Evolutionary conservation across 2,888 invertebrate species (phyloP).

Genomic region (Monochamus alternatus): DNA sequence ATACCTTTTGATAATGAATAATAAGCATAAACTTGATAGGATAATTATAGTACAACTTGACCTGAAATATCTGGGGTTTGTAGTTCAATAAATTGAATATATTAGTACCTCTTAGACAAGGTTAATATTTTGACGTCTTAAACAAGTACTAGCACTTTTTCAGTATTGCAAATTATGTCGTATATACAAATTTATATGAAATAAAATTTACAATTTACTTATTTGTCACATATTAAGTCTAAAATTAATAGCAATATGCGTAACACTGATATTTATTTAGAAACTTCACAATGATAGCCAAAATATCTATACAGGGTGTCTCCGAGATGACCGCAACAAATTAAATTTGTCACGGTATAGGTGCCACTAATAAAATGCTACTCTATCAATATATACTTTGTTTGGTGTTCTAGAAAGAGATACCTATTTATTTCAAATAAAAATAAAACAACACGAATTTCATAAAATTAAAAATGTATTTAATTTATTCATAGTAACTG

Average conservation of each 20-base stretch:
- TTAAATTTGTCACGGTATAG: too few relatives aligned
- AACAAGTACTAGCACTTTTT: not conserved
- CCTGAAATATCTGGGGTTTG: not conserved
- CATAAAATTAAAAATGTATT: too few relatives aligned
- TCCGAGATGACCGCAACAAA: too few relatives aligned
- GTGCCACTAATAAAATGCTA: too few relatives aligned
- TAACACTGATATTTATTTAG: not conserved
- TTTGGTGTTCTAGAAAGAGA: too few relatives aligned
- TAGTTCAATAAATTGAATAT: not conserved
- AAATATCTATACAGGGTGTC: too few relatives aligned
- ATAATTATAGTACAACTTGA: not conserved
- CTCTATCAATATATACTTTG: too few relatives aligned
- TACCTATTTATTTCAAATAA: too few relatives aligned
- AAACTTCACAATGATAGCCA: not conserved
- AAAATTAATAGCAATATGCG: not conserved
- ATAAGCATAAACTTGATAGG: not conserved
- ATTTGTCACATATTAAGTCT: not conserved
- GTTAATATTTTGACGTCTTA: not conserved
- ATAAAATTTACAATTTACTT: conserved; percentile 4
- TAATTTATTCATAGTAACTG: too few relatives aligned
- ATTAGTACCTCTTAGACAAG: too few relatives aligned
- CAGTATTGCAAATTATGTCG: not conserved
- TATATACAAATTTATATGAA: not conserved
- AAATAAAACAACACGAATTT: too few relatives aligned
- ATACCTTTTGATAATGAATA: too few relatives aligned